Base-by-base conservation (phyloP, 2,113 vertebrate genomes). In the Macroglossus sobrinus region DNA sequence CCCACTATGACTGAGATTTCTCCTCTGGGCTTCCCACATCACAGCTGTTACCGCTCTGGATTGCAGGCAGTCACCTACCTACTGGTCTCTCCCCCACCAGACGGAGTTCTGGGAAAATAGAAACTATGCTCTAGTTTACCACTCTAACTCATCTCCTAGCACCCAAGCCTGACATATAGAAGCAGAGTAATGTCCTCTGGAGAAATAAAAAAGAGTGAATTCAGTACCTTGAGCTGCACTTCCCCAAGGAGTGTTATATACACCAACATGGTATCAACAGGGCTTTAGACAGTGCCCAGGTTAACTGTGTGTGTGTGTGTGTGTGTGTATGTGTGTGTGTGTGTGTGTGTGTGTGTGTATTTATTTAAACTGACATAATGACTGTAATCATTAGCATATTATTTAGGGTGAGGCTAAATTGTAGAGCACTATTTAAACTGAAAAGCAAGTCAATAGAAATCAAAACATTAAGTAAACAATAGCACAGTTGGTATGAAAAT, bases 261-360 rank as follows among this genome's bases (percentile, higher is more conserved):
- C 75, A 4, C 33, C 30, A 2, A 22, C 10, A 43, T 3, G 4
- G 4, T 3, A 15, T 38, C 21, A 3, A 0, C 5, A 1, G 10
- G 30, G 30, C 64, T 47, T 35, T 55, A 33, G 38, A 40, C 30
- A 18, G 64, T 5, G 35, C 24, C 66, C 64, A 3, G 35, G 5
- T 10, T 38, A 35, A 43, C 2, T n/a, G n/a, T n/a, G n/a, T n/a
- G n/a, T n/a, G n/a, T n/a, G n/a, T n/a, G n/a, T n/a, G n/a, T n/a
- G n/a, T n/a, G n/a, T n/a, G n/a, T n/a, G n/a, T n/a, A n/a, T n/a
- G n/a, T n/a, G n/a, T n/a, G n/a, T n/a, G n/a, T n/a, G n/a, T n/a
- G n/a, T n/a, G n/a, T n/a, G n/a, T n/a, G n/a, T n/a, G n/a, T n/a
- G n/a, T n/a, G n/a, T n/a, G n/a, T n/a, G n/a, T 50, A 1, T 47